Evolutionary conservation across 2,113 vertebrate species (phyloP), one percentile per base, ranked within the genome.

Genomic region (Pelecanoides urinatrix): DNA sequence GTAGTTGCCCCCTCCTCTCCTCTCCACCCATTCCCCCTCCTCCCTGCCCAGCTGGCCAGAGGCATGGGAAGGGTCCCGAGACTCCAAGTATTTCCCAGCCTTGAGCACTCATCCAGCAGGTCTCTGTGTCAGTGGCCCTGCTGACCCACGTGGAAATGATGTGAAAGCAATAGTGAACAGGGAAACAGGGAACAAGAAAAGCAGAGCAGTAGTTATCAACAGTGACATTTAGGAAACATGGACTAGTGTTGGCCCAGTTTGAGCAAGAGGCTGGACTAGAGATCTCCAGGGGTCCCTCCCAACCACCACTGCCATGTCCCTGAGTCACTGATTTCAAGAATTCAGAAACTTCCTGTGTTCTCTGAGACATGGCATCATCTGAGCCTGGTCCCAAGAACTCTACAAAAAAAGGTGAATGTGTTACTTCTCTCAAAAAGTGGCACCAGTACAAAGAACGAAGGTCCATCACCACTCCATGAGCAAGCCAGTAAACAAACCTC

Each of bases 231-330:
- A 10, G 65, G 71, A 73, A 92, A 63, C 13, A 10, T 3, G 23
- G 26, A 19, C 11, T 40, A 19, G 26, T 7, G 22, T 5, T 72
- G 38, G 26, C 10, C 27, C 38, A 53, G 32, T n/a, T 36, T 40
- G 79, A 73, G 44, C 44, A 78, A 82, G 50, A 92, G 20, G 4
- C 21, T 67, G 44, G 27, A 53, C n/a, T 30, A 32, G 20, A 63
- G 78, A 52, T 67, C 32, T 66, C 63, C 70, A 77, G 49, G 75
- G 25, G 49, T 78, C 40, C 25, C 55, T 88, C 79, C 49, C 49
- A 77, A 0, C 27, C 45, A 78, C 20, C 32, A 25, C 25, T 56
- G 45, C 32, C 0, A 0, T 21, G 61, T 22, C 13, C 44, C 26
- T 25, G 20, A 80, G 36, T 16, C 73, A 52, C 34, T 62, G n/a